These are phyloP conservation scores for Telenomus remus DNA, from an alignment of 1,140 invertebrate genomes.

Conservation along the genomic window DNA sequence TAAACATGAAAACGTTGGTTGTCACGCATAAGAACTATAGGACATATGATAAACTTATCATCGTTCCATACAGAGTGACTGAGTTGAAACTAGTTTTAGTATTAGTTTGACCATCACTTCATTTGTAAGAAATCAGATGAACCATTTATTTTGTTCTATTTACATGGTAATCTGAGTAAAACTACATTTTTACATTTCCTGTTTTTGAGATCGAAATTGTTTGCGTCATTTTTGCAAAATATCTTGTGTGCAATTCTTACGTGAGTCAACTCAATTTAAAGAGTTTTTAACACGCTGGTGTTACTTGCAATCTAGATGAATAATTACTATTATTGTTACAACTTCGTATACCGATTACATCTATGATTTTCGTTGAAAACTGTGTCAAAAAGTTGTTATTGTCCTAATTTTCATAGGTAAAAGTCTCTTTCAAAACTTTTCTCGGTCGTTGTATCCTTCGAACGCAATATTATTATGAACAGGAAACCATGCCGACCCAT, in stretches of 20 bases:
- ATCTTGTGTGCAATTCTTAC: constrained; percentile 20
- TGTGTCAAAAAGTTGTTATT: background rate
- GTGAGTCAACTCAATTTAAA: constrained; percentile 40
- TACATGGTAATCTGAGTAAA: background rate
- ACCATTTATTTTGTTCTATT: too few species aligned
- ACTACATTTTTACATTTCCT: background rate
- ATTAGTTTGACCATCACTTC: too few species aligned
- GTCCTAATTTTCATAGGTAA: background rate
- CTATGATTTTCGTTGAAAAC: constrained; percentile 1
- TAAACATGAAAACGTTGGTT: constrained; percentile 50
- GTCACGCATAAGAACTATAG: constrained; percentile 50
- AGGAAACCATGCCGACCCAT: background rate
- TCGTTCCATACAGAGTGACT: background rate
- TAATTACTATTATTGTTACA: constrained; percentile 22
- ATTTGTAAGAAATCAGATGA: too few species aligned
- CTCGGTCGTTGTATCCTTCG: background rate
- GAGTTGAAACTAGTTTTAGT: too few species aligned
- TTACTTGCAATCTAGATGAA: constrained; percentile 19
- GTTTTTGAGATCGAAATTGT: constrained; percentile 21
- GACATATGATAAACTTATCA: constrained; percentile 42
- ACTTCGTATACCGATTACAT: constrained; percentile 21
- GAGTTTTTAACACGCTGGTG: constrained; percentile 23
- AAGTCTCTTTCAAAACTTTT: background rate
- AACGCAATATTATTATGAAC: background rate
- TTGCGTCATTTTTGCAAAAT: background rate